A percentile compares a stretch with the other conserved stretches of the same genome.
Conservation (phyloP, 2,888 invertebrate species). For the Dendrolimus houi region DNA sequence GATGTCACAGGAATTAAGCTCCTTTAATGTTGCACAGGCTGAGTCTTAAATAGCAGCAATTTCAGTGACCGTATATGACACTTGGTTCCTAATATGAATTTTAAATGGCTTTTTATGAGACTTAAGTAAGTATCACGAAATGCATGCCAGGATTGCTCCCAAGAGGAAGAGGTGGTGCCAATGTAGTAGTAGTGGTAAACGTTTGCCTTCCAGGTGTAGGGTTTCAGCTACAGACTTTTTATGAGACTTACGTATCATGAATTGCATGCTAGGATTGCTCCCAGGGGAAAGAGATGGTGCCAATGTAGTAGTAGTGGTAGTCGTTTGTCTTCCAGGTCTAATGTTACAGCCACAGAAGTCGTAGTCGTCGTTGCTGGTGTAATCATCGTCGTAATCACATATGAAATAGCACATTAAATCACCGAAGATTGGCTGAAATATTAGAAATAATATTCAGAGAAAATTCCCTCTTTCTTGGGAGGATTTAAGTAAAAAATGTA, state of each 20-base stretch:
- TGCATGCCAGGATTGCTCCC: constrained; percentile 13
- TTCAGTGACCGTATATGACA: too few species aligned
- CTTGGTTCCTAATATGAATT: too few species aligned
- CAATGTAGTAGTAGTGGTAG: constrained; percentile 11
- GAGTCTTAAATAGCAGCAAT: too few species aligned
- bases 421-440: constrained; percentile 42
- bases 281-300: neutral
- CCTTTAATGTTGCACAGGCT: too few species aligned
- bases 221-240: constrained; percentile 7
- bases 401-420: constrained; percentile 33
- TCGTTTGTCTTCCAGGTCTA: constrained; percentile 8
- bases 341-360: constrained; percentile 10
- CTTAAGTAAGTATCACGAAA: constrained; percentile 35
- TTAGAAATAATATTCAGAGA: neutral
- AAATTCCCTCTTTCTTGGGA: too few species aligned
- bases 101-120: constrained; percentile 3
- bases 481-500: too few species aligned
- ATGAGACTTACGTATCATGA: constrained; percentile 32
- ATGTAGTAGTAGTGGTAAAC: constrained; percentile 12
- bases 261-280: constrained; percentile 13
- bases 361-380: constrained; percentile 20
- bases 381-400: constrained; percentile 39
- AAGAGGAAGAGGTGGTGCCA: neutral
- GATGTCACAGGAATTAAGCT: too few species aligned
- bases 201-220: constrained; percentile 8